Evolutionary conservation across 1,140 invertebrate genomes (phyloP), one percentile per base, ranked within the genome.

Genomic region (Ceratoteleas bidentatus): DNA sequence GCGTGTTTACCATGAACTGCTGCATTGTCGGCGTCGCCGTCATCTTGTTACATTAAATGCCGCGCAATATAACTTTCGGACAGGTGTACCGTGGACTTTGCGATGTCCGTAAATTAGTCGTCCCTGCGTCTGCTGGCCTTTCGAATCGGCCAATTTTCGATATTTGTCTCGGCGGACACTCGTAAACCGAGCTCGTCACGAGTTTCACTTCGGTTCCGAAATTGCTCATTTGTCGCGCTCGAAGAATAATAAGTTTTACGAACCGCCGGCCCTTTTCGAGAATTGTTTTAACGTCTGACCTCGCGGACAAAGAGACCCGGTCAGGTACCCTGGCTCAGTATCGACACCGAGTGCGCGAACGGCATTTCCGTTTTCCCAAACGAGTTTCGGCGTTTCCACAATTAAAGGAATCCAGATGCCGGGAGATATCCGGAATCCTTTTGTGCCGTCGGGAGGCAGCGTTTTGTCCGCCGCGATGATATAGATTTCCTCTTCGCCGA

Each of bases 401-500:
- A 10, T 43, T 43, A 0, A 53, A 11, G 50, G 33, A 33, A 32
- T 2, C 24, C 11, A 1, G 40, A 1, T 24, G 1, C 24, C 24
- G 1, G 33, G 15, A 58, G 13, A 69, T 64, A 64, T 62, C 45
- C n/a, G 33, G 58, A 77, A 50, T 62, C 58, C 52, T 62, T 69
- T 69, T 77, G 50, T 72, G 47, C 36, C 40, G 13, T 33, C n/a
- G n/a, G n/a, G n/a, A n/a, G n/a, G n/a, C n/a, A n/a, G 32, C 49
- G 64, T 73, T 62, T 64, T 57, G 11, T 8, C 9, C 11, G 6
- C 49, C 14, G 9, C 6, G 58, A 65, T 65, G 54, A 79, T 61
- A 61, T 72, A 72, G 45, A 66, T 66, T 79, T 79, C 68, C 56
- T 70, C 43, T 34, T 58, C 34, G 45, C 36, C 24, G 4, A 60